Percentiles rank a stretch among this genome's conserved stretches.
These are phyloP conservation scores for Neuroterus valhalla DNA, from an alignment of 1,140 invertebrate species.

Conservation along the genomic window DNA sequence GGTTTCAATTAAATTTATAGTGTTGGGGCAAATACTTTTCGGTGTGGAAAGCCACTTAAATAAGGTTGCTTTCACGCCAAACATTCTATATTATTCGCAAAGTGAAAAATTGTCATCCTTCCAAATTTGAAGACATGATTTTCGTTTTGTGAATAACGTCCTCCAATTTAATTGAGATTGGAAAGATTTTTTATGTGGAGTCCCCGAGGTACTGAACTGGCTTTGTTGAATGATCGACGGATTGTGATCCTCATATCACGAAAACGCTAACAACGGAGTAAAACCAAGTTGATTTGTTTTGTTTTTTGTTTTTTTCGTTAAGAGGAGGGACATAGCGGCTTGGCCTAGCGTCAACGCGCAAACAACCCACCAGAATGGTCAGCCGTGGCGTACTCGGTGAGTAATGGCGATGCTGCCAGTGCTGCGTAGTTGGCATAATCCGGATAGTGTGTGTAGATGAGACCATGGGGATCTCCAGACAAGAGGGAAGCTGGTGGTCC, in stretches of 20 bases:
- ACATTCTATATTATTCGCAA: no score
- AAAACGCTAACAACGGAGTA: background rate
- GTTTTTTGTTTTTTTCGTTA: background rate
- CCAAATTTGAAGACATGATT: background rate
- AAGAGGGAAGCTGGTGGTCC: conserved; percentile 81
- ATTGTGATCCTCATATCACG: background rate
- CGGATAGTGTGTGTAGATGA: conserved; percentile 85
- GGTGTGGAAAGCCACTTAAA: no score
- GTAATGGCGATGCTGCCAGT: conserved; percentile 85
- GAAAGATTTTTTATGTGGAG: background rate
- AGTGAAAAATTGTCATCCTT: no score
- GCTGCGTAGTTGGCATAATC: conserved; percentile 93
- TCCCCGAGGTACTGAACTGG: background rate
- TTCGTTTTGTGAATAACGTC: background rate
- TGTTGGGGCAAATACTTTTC: no score
- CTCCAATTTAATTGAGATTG: background rate
- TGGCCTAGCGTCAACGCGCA: conserved; percentile 80
- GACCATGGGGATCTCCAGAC: conserved; percentile 78
- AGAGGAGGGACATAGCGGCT: conserved; percentile 12
- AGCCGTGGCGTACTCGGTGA: conserved; percentile 88
- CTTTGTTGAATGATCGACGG: background rate
- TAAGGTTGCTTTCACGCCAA: no score
- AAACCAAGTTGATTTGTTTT: background rate
- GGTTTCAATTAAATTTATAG: no score
- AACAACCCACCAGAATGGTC: conserved; percentile 97